Percentiles rank a stretch among this genome's conserved stretches.
phyloP scores from a whole-genome alignment of 2,797 vertebrate species.

The Melanotaenia boesemani region DNA sequence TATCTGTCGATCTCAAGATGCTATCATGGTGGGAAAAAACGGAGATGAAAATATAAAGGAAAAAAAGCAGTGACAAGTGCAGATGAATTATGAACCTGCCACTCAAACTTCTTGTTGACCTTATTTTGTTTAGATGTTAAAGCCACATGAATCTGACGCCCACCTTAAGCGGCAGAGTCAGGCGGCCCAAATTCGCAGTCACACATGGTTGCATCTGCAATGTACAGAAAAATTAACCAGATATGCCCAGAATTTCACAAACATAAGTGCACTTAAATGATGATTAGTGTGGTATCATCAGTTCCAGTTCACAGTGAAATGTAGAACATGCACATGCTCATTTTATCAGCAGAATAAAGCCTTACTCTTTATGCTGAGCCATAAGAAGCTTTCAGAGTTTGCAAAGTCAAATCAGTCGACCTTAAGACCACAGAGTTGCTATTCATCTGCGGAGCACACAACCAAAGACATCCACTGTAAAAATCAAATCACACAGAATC shows the following conservation, averaged over 20 bases:
- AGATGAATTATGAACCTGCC: background rate
- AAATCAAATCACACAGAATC: slow-evolving; percentile 13
- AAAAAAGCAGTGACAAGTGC: background rate
- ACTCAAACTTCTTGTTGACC: slow-evolving; percentile 43
- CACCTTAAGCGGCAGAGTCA: slow-evolving; percentile 29
- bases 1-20: no score
- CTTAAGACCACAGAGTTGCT: slow-evolving; percentile 32
- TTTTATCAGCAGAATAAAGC: background rate
- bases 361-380: slow-evolving; percentile 25
- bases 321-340: background rate
- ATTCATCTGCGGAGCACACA: slow-evolving; percentile 36
- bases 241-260: background rate
- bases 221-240: slow-evolving; percentile 1
- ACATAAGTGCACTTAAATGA: background rate
- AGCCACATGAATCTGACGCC: slow-evolving; percentile 49
- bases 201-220: slow-evolving; percentile 31
- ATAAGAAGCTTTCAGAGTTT: slow-evolving; percentile 30
- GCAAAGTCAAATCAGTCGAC: slow-evolving; percentile 28
- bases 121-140: slow-evolving; percentile 37
- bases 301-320: background rate
- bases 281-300: background rate
- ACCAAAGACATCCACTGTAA: slow-evolving; percentile 22
- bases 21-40: background rate
- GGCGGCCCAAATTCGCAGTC: slow-evolving; percentile 34
- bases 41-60: background rate